These are phyloP conservation scores for Pocota personata DNA, from an alignment of 2,888 invertebrate genomes.

Conservation along the genomic window DNA sequence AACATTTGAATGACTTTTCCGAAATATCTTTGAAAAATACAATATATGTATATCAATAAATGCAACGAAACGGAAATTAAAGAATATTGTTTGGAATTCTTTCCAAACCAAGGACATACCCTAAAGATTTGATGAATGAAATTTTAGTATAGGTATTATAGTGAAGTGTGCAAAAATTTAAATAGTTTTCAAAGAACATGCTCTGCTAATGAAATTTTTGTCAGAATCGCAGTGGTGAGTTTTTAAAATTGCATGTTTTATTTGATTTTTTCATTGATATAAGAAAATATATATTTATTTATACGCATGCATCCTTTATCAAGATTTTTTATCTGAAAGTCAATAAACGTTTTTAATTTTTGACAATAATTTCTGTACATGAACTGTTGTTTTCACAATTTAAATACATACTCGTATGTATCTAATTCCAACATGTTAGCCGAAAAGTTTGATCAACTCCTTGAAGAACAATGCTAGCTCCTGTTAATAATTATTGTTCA, in stretches of 20 bases:
- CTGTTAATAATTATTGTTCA: too few species aligned
- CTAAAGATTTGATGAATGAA: background rate
- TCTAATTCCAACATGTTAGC: too few species aligned
- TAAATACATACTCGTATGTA: too few species aligned
- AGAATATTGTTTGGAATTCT: background rate
- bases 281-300: background rate
- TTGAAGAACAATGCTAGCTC: too few species aligned
- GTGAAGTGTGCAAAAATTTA: slow-evolving; percentile 24
- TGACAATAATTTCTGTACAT: too few species aligned
- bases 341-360: too few species aligned
- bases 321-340: too few species aligned
- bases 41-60: background rate
- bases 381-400: too few species aligned
- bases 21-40: background rate
- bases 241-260: background rate
- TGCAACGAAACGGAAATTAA: background rate
- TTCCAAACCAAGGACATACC: background rate
- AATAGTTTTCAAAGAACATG: slow-evolving; percentile 17
- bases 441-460: too few species aligned
- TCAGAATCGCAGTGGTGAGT: slow-evolving; percentile 26
- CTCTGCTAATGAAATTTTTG: slow-evolving; percentile 5
- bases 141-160: background rate
- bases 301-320: background rate
- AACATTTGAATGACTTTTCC: background rate
- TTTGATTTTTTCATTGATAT: background rate